Conservation (phyloP, 2,113 vertebrate species). For the Tupaia chinensis region DNA sequence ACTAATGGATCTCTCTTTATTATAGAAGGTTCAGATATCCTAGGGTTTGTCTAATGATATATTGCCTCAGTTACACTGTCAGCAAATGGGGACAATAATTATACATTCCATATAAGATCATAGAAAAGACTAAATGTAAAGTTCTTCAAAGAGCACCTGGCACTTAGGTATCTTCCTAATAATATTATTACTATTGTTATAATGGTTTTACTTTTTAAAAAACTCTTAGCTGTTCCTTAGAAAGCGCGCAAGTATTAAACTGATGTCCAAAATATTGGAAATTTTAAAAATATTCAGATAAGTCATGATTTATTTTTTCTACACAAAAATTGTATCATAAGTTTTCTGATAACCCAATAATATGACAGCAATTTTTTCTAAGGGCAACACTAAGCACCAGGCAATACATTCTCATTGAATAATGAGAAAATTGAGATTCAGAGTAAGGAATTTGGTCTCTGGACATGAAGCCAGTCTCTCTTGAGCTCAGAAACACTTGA, state of each 20-base stretch:
- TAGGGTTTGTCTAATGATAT: neutral
- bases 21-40: neutral
- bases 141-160: neutral
- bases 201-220: neutral
- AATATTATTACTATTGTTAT: neutral
- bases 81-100: neutral
- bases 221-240: neutral
- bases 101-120: neutral
- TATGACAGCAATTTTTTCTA: neutral
- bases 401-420: neutral
- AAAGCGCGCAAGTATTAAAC: neutral
- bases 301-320: neutral
- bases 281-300: neutral
- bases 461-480: neutral
- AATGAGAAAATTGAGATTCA: neutral
- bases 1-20: neutral
- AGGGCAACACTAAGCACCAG: neutral
- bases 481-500: neutral
- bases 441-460: neutral
- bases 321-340: too few relatives aligned
- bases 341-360: neutral
- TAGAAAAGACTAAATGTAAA: neutral
- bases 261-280: neutral
- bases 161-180: neutral
- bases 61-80: neutral